phyloP scores from a whole-genome alignment of 2,113 vertebrate species.

The Xenopus borealis region DNA sequence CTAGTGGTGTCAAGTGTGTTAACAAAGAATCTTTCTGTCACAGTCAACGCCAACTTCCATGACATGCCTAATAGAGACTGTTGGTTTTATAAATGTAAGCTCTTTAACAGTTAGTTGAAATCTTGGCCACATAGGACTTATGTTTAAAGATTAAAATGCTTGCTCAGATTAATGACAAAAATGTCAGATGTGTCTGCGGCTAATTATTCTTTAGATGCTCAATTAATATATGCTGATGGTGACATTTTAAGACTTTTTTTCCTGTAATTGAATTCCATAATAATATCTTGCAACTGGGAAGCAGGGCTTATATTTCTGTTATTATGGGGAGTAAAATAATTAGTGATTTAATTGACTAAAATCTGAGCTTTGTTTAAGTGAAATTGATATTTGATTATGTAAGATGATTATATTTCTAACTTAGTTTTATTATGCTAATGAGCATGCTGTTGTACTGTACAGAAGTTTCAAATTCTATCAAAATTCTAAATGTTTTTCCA shows the following conservation, averaged over 20 bases:
- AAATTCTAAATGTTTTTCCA: too few relatives aligned
- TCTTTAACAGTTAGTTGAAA: conserved; percentile 18
- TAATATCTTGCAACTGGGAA: conserved; percentile 29
- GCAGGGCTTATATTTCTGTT: conserved; percentile 5
- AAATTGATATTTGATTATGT: too few relatives aligned
- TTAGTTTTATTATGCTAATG: too few relatives aligned
- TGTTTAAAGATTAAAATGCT: conserved; percentile 62
- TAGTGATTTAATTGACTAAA: neutral
- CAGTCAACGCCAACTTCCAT: neutral
- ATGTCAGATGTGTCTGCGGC: conserved; percentile 87
- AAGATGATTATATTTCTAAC: too few relatives aligned
- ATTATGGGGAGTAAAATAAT: conserved; percentile 2
- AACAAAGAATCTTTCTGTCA: rapidly evolving
- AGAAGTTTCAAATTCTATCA: too few relatives aligned
- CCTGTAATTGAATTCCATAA: conserved; percentile 52
- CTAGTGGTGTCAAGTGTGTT: neutral
- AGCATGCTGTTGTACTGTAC: too few relatives aligned
- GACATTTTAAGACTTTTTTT: conserved; percentile 83
- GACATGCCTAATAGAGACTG: rapidly evolving
- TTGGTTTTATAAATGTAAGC: neutral
- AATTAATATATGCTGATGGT: conserved; percentile 86
- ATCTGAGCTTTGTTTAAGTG: too few relatives aligned
- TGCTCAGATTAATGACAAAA: conserved; percentile 84
- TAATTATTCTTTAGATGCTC: conserved; percentile 94
- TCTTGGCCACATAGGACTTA: conserved; percentile 45